Evolutionary conservation across 64 coral and sea anemone species (phyloP).

Genomic region (Acropora yongei): DNA sequence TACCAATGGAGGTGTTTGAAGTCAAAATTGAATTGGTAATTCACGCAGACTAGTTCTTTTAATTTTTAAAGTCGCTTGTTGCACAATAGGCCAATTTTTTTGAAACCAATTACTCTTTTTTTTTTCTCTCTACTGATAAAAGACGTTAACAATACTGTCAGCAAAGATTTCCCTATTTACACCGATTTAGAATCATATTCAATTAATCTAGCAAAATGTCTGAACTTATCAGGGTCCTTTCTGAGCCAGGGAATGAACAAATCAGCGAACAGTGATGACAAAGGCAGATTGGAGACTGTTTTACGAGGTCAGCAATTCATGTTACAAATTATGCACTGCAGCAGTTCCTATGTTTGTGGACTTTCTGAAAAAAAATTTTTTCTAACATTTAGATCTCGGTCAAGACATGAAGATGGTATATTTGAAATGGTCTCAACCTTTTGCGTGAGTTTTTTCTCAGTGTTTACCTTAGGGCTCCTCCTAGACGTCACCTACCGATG

Average conservation of each 20-base stretch:
- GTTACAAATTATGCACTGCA: no score
- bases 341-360: not conserved
- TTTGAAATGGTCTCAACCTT: conserved; percentile 61
- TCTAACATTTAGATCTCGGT: conserved; percentile 13
- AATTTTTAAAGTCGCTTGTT: no score
- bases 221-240: not conserved
- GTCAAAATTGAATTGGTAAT: no score
- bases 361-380: not conserved
- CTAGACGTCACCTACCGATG: no score
- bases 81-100: no score
- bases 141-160: no score
- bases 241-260: conserved; percentile 3
- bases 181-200: not conserved
- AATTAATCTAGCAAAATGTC: not conserved
- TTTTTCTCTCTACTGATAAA: no score
- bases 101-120: no score
- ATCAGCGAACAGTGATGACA: conserved; percentile 1
- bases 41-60: no score
- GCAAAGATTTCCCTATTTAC: no score
- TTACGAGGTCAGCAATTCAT: conserved; percentile 14
- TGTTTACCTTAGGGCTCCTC: no score
- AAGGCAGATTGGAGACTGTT: conserved; percentile 12
- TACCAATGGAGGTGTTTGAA: no score
- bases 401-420: conserved; percentile 64
- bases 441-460: conserved; percentile 37